Conservation (phyloP, 2,888 invertebrate genomes). For the Ichneumon xanthorius region DNA sequence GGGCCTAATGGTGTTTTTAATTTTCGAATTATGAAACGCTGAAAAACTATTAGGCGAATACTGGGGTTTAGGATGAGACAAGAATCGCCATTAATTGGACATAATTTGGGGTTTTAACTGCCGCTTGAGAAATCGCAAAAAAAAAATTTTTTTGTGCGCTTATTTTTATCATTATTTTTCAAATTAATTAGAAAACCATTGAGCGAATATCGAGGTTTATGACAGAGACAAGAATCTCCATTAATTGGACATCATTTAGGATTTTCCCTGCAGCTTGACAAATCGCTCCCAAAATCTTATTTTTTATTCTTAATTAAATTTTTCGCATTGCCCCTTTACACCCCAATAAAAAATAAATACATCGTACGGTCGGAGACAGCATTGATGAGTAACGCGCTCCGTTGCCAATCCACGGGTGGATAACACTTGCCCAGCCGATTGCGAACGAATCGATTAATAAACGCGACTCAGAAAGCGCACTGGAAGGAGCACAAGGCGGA, state of each 20-base stretch:
- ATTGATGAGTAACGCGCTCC: slow-evolving; percentile 37
- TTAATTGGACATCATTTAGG: too few relatives aligned
- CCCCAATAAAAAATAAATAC: neutral
- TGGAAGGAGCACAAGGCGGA: slow-evolving; percentile 41
- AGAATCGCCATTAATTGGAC: neutral
- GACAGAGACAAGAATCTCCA: too few relatives aligned
- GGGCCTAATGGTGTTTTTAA: slow-evolving; percentile 20
- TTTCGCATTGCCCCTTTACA: too few relatives aligned
- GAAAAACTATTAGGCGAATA: neutral
- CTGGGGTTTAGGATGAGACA: neutral
- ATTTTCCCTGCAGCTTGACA: too few relatives aligned
- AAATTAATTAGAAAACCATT: too few relatives aligned
- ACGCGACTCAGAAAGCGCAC: slow-evolving; percentile 36
- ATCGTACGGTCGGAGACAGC: neutral
- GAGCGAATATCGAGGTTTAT: too few relatives aligned
- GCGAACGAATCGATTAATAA: slow-evolving; percentile 59
- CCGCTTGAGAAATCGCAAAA: too few relatives aligned
- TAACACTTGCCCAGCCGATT: slow-evolving; percentile 32
- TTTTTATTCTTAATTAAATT: too few relatives aligned
- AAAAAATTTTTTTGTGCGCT: too few relatives aligned
- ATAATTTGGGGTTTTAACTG: too few relatives aligned
- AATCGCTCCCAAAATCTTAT: too few relatives aligned
- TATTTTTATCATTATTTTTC: too few relatives aligned
- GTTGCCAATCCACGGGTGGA: slow-evolving; percentile 33
- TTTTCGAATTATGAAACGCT: neutral